Conservation (phyloP, 2,888 invertebrate genomes). For the Melieria picta region DNA sequence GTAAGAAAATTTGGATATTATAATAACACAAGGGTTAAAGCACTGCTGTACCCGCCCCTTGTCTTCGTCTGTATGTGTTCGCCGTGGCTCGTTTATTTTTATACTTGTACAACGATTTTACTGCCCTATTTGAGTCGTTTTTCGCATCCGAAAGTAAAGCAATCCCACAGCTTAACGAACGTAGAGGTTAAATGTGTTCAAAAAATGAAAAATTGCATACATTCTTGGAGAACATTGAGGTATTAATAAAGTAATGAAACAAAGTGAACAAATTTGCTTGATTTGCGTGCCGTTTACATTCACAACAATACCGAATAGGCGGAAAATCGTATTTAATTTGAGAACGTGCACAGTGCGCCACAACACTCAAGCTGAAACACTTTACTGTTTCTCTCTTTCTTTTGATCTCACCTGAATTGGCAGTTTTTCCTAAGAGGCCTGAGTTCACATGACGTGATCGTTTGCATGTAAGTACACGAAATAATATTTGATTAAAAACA, state of each 20-base stretch:
- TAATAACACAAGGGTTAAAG: too few species aligned
- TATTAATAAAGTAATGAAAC: background rate
- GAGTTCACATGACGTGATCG: constrained; percentile 40
- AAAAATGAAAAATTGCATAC: background rate
- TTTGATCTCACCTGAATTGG: constrained; percentile 61
- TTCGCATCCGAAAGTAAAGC: background rate
- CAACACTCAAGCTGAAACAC: constrained; percentile 2
- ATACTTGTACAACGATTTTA: constrained; percentile 30
- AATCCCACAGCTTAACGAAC: background rate
- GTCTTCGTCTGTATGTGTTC: constrained; percentile 26
- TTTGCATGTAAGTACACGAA: constrained; percentile 39
- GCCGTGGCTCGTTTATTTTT: constrained; percentile 39
- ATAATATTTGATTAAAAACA: constrained; percentile 13
- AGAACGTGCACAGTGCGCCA: background rate
- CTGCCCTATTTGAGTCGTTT: constrained; percentile 14
- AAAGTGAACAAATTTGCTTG: background rate
- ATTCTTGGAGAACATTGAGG: background rate
- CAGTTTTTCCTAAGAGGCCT: constrained; percentile 66
- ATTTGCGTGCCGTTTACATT: too few species aligned
- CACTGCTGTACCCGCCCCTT: background rate
- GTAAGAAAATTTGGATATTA: too few species aligned
- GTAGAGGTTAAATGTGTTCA: background rate
- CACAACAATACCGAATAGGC: too few species aligned
- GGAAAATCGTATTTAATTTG: background rate
- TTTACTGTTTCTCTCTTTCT: background rate